Conservation (phyloP, 2,888 invertebrate genomes). For the Pycnomerus fuliginosus region DNA sequence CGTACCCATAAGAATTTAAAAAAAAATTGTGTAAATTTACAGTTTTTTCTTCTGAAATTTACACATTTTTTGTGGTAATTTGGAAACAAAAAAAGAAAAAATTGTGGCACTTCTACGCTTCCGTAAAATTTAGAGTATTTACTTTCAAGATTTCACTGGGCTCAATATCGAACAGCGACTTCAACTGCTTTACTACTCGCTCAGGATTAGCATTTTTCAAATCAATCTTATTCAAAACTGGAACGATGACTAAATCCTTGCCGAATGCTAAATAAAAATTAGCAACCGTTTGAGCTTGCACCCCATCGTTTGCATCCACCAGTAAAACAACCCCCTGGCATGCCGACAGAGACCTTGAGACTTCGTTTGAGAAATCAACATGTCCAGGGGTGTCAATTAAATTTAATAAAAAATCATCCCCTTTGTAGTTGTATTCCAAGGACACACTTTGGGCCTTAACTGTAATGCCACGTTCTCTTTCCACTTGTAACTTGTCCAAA, state of each 20-base stretch:
- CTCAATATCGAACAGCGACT: slow-evolving; percentile 79
- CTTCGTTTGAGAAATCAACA: slow-evolving; percentile 94
- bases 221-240: slow-evolving; percentile 96
- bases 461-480: slow-evolving; percentile 95
- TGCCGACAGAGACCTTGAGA: slow-evolving; percentile 83
- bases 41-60: too few species aligned
- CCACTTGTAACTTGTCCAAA: slow-evolving; percentile 80
- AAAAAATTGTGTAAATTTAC: too few species aligned
- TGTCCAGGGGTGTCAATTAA: slow-evolving; percentile 98
- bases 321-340: slow-evolving; percentile 94
- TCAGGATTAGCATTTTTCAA: slow-evolving; percentile 88
- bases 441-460: slow-evolving; percentile 98
- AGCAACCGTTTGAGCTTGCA: slow-evolving; percentile 97
- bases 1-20: too few species aligned
- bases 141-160: slow-evolving; percentile 72
- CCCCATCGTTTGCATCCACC: slow-evolving; percentile 94
- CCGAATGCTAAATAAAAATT: slow-evolving; percentile 91
- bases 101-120: too few species aligned
- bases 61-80: too few species aligned
- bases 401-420: slow-evolving; percentile 79
- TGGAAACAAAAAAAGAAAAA: slow-evolving; percentile 6
- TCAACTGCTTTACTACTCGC: slow-evolving; percentile 74
- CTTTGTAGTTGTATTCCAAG: slow-evolving; percentile 71
- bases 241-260: slow-evolving; percentile 78
- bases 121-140: too few species aligned